Base-by-base conservation (phyloP, 2,888 invertebrate genomes). In the Orchestes rusci region DNA sequence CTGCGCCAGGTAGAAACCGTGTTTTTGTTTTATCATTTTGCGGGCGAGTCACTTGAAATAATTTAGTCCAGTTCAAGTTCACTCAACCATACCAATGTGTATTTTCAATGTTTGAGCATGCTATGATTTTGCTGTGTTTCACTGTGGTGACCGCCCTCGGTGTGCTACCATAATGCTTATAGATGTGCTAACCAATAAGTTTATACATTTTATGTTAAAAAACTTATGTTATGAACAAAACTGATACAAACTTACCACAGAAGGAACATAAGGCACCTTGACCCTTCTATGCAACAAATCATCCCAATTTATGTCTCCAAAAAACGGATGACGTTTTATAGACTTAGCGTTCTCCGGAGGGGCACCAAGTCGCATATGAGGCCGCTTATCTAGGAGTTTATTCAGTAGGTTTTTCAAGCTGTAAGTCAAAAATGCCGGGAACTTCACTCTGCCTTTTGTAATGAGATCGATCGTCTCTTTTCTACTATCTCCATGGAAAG, bases 381-480 rank as follows among this genome's bases (percentile, higher is more conserved):
- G 81, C 51, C 79, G 90, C 68, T 84, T 75, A 65, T 91, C 94
- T 70, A 92, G 77, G 54, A 92, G 73, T 66, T 86, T 85, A 51
- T 94, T 80, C 56, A 99, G 89, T 54, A 99, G 76, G 68, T 96
- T 95, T 61, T 90, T 80, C 18, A 97, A 95, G 68, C 99, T 97
- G 59, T 86, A 81, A 31, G 94, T 92, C 58, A 99, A 76, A 75
- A 96, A 99, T 39, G 90, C 90, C 37, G 97, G 97, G 64, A 97
- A 75, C 70, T 81, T 84, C 46, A 99, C 73, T 74, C 96, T 96
- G 52, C 91, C 95, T 70, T 90, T 91, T 54, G 99, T 74, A 66
- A 99, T 99, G 74, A 94, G 94, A 67, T 99, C 97, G 69, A 99
- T 99, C 18, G 97, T 99, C 73, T 92, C 92, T 72, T 95, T 96